Evolutionary conservation across 2,113 vertebrate species (phyloP).

Genomic region (Ardeotis arabs): DNA sequence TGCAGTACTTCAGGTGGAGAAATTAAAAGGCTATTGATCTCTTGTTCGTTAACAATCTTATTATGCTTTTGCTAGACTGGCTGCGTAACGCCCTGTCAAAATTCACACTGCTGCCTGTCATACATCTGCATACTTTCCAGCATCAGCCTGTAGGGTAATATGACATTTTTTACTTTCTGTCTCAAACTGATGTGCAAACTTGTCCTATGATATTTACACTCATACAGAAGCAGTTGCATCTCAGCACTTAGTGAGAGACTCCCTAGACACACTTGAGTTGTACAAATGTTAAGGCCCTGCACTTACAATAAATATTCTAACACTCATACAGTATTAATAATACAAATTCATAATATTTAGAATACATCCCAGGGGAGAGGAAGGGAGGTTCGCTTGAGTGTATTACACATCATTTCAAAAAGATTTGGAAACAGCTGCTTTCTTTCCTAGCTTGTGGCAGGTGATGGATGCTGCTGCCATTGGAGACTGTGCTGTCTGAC

Average conservation of each 20-base stretch:
- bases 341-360: constrained; percentile 66
- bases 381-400: not conserved
- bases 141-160: not conserved
- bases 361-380: constrained; percentile 42
- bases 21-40: constrained; percentile 64
- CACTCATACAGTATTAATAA: constrained; percentile 69
- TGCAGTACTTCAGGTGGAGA: constrained; percentile 45
- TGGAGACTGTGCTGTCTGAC: constrained; percentile 20
- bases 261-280: constrained; percentile 49
- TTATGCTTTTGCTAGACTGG: constrained; percentile 17
- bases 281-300: constrained; percentile 53
- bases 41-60: constrained; percentile 45
- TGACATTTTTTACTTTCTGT: not conserved
- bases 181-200: constrained; percentile 16
- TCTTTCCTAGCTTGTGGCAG: not conserved
- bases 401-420: constrained; percentile 46
- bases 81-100: constrained; percentile 32
- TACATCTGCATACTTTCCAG: not conserved
- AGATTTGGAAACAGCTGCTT: constrained; percentile 62
- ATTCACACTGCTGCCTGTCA: constrained; percentile 24
- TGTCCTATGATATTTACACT: constrained; percentile 50
- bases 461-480: constrained; percentile 37
- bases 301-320: constrained; percentile 56
- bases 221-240: constrained; percentile 11
- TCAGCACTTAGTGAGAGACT: constrained; percentile 38